These are phyloP conservation scores for Steinernema carpocapsae DNA, from an alignment of 2,888 invertebrate species.

Conservation along the genomic window DNA sequence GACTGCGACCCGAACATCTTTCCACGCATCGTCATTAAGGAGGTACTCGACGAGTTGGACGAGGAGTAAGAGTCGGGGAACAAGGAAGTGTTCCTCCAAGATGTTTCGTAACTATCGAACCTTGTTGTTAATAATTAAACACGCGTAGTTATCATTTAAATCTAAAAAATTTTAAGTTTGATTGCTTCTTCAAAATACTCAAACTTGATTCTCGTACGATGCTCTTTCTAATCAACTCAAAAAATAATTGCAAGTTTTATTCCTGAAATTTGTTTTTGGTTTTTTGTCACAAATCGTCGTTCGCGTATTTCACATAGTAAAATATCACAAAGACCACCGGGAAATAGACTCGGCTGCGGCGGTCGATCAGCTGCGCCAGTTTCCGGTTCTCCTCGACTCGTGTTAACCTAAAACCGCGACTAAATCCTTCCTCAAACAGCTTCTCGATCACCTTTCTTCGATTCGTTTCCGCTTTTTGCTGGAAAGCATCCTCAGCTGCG, in stretches of 20 bases:
- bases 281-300: conserved; percentile 37
- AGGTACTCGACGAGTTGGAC: neutral
- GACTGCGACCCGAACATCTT: conserved; percentile 6
- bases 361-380: conserved; percentile 56
- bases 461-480: conserved; percentile 29
- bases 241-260: no score
- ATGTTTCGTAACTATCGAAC: no score
- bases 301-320: conserved; percentile 57
- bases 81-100: neutral
- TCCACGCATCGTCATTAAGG: neutral
- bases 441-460: conserved; percentile 10
- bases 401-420: conserved; percentile 49
- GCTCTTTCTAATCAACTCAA: no score
- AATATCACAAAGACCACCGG: conserved; percentile 62
- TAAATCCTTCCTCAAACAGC: conserved; percentile 47
- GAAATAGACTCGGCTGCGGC: conserved; percentile 56
- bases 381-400: conserved; percentile 54
- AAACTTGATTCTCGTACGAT: no score
- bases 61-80: no score
- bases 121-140: no score
- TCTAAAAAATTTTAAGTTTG: neutral
- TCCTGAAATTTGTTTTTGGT: neutral
- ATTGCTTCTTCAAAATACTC: no score
- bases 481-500: conserved; percentile 19
- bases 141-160: no score